These are phyloP conservation scores for Homalodisca vitripennis DNA, from an alignment of 1,140 invertebrate species.

Conservation along the genomic window DNA sequence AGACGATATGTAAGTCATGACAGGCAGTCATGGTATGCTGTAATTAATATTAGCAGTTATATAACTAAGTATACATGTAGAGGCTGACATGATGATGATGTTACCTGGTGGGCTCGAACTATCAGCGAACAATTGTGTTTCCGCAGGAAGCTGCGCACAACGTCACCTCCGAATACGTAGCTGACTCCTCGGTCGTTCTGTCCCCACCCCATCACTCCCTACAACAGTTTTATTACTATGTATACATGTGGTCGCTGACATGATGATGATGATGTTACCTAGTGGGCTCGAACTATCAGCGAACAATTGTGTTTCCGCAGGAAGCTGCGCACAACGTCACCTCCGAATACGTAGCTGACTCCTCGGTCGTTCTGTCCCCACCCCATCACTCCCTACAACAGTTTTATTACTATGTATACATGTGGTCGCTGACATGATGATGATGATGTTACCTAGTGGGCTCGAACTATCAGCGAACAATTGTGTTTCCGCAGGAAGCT, in stretches of 20 bases:
- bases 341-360: slow-evolving; percentile 71
- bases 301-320: slow-evolving; percentile 74
- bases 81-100: no score
- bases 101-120: slow-evolving; percentile 78
- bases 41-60: no score
- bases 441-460: no score
- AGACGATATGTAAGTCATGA: no score
- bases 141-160: slow-evolving; percentile 70
- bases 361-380: slow-evolving; percentile 76
- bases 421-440: no score
- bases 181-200: slow-evolving; percentile 75
- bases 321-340: slow-evolving; percentile 70
- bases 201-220: slow-evolving; percentile 67
- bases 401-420: no score
- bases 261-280: no score
- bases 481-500: slow-evolving; percentile 76
- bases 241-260: no score
- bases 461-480: slow-evolving; percentile 75
- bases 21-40: no score
- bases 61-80: no score
- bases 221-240: no score
- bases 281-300: slow-evolving; percentile 77
- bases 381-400: slow-evolving; percentile 63
- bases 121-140: slow-evolving; percentile 78
- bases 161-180: slow-evolving; percentile 70